Base-by-base conservation (phyloP, 2,797 vertebrate species). In the Neosilurus hyrtlii region DNA sequence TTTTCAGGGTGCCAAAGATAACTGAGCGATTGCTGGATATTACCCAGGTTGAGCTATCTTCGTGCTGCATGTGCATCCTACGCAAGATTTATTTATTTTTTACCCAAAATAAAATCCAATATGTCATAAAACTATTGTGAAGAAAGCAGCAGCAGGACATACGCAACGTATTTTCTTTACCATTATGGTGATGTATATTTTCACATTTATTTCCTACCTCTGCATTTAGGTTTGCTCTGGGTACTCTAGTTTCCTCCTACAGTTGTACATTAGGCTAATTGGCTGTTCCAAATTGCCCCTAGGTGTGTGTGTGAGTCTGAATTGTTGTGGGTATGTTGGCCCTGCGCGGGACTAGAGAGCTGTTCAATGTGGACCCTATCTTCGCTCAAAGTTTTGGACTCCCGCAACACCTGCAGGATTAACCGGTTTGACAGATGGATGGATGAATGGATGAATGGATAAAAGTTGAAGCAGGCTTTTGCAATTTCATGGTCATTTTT, bases 1-100 rank as follows among this genome's bases (percentile, higher is more conserved):
- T 73, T 73, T 72, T 72, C n/a, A 72, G 49, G n/a, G 14, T 6
- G n/a, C n/a, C 49, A 72, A 72, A 73, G 24, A 71, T 30, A 73
- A 49, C 15, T 12, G 1, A 14, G 14, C 30, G 49, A 71, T 52
- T 8, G 43, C 22, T 15, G 6, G 49, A 71, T 51, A 52, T 22
- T 24, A 24, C 11, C n/a, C 49, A 16, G 68, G 9, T 10, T 9
- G 3, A 24, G 24, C 51, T 56, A 73, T 73, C 51, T 54, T 30
- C 3, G 1, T 26, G 8, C 22, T 18, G 24, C 51, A 18, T 73
- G 51, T 30, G 8, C 49, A 54, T 73, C 24, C 9, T 37, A 73
- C 24, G 15, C n/a, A 72, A 0, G 49, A 24, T 24, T 15, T n/a
- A 12, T 22, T 3, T 26, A 52, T 72, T 52, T 24, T 7, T 43